Evolutionary conservation across 2,888 invertebrate genomes (phyloP), one percentile per base, ranked within the genome.

Genomic region (Leucania comma): DNA sequence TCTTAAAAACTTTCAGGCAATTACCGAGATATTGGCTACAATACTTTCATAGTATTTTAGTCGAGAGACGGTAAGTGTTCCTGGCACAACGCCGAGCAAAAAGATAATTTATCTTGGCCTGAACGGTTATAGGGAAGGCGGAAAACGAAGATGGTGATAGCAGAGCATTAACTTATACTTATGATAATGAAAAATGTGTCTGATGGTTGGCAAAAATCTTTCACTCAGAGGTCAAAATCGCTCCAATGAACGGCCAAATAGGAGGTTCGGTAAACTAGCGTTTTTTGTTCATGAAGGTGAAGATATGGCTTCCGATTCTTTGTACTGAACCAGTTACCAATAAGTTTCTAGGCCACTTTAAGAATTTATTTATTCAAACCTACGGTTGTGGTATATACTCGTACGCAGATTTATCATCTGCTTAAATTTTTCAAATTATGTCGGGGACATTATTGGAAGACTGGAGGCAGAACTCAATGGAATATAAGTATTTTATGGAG

Each of bases 71-170:
- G 71, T 72, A 81, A 78, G 73, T 67, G 78, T 29, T 72, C 74
- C 66, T 83, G 83, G 82, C 82, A 69, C 67, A n/a, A 26, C 51
- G 82, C 82, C 82, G 70, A 81, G 75, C 32, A 71, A 81, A 78
- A 81, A 65, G 72, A 72, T 73, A 63, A 77, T 63, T 64, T 73
- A 79, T 74, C 63, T 74, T 74, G 48, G 75, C 51, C 48, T 67
- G 22, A 51, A 35, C 53, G 60, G 59, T 61, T 78, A 65, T 26
- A 62, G 48, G 61, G 14, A 58, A 58, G 32, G 42, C 42, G 20
- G 38, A 35, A 56, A 79, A 32, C 63, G 67, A 48, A 77, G 50
- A 67, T 24, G 71, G 48, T 63, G 72, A 75, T 78, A 78, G 53
- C 38, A 46, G 6, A 8, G 71, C 53, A 50, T 59, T 77, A 75